Evolutionary conservation across 2,113 vertebrate genomes (phyloP).

Genomic region (Pardalotus punctatus): DNA sequence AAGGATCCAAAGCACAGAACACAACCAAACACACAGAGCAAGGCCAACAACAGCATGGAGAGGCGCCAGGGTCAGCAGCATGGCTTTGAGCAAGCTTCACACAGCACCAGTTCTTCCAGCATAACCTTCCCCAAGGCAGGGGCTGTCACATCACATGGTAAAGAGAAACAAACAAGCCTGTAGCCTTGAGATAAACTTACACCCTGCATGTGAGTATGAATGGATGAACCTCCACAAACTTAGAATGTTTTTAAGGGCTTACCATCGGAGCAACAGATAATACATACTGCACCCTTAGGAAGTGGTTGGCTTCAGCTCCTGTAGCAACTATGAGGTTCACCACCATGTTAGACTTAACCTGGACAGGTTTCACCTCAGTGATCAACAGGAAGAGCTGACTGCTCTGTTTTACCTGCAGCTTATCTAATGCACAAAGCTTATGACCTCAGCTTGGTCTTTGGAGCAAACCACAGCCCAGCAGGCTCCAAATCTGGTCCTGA

Average conservation of each 20-base stretch:
- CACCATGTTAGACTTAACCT: background rate
- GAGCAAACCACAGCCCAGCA: background rate
- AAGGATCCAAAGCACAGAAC: background rate
- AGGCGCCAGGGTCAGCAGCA: background rate
- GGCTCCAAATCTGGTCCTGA: background rate
- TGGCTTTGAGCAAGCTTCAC: background rate
- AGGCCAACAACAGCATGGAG: background rate
- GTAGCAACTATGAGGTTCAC: background rate
- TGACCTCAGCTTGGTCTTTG: background rate
- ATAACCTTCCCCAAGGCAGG: background rate
- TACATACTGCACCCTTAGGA: background rate
- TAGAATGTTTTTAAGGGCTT: background rate
- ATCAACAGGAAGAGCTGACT: background rate
- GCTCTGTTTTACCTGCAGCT: background rate
- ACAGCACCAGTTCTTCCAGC: background rate
- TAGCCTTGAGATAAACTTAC: background rate
- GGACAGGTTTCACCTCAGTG: background rate
- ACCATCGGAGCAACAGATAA: background rate
- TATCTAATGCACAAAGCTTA: background rate
- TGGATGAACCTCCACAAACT: background rate
- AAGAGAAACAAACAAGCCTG: background rate
- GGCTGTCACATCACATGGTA: background rate
- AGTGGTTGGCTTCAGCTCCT: rapidly evolving
- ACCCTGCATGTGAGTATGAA: background rate
- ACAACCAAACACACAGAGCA: rapidly evolving